Conservation (phyloP, 2,797 vertebrate genomes). For the Sebastes steindachneri region DNA sequence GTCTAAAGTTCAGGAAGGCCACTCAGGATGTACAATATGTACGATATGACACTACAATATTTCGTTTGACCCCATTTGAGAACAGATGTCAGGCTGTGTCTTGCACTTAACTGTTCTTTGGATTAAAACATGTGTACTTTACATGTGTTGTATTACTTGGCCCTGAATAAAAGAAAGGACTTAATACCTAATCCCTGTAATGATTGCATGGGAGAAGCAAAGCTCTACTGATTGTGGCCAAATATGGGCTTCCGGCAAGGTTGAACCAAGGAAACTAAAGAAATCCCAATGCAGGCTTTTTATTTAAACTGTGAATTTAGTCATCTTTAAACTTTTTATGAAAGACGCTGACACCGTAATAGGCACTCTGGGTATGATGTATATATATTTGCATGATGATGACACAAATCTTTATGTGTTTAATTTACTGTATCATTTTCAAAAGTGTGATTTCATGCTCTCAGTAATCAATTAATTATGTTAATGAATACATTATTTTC, state of each 20-base stretch:
- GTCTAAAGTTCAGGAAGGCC: constrained; percentile 2
- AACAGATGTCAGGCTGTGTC: background rate
- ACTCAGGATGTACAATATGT: background rate
- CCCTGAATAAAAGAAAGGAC: constrained; percentile 38
- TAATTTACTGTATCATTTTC: background rate
- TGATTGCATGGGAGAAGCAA: constrained; percentile 52
- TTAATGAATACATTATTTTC: background rate
- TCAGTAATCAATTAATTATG: background rate
- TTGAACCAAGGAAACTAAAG: constrained; percentile 2
- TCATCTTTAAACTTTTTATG: background rate
- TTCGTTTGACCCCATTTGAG: constrained; percentile 25
- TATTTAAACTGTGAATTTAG: background rate
- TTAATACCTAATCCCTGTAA: constrained; percentile 57
- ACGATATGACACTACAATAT: background rate
- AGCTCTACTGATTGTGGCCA: constrained; percentile 23
- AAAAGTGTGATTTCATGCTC: background rate
- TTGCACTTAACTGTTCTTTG: background rate
- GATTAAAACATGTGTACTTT: background rate
- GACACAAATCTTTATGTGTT: background rate
- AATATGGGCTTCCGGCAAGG: constrained; percentile 58
- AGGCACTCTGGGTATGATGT: background rate
- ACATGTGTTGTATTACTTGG: constrained; percentile 29
- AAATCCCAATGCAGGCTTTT: background rate
- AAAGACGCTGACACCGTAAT: background rate
- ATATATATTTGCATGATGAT: background rate